phyloP scores from a whole-genome alignment of 2,888 invertebrate genomes.

The Labia minor region DNA sequence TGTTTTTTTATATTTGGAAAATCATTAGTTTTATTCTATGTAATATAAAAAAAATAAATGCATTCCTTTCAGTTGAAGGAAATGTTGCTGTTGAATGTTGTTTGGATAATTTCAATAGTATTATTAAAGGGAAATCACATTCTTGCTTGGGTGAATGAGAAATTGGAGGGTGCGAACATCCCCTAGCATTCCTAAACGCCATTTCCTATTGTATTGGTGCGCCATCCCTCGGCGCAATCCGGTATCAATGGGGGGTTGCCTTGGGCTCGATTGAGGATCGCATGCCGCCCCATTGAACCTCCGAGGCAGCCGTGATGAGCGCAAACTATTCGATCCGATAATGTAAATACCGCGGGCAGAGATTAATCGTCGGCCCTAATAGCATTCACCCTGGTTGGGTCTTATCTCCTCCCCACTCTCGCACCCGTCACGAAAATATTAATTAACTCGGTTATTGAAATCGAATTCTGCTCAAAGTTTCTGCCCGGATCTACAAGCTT shows the following conservation, averaged over 20 bases:
- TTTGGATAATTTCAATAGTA: conserved; percentile 13
- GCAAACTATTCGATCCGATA: conserved; percentile 13
- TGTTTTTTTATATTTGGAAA: no score
- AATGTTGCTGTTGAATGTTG: background rate
- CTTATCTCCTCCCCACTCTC: background rate
- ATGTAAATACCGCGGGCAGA: conserved; percentile 13
- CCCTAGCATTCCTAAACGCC: background rate
- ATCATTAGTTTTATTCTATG: no score
- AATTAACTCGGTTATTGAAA: conserved; percentile 1
- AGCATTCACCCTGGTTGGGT: background rate
- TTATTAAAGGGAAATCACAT: background rate
- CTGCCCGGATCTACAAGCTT: no score
- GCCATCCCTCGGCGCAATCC: conserved; percentile 3
- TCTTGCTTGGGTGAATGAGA: no score
- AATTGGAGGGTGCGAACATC: no score
- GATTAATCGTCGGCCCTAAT: conserved; percentile 1
- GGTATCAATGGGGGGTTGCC: background rate
- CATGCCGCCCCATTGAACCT: background rate
- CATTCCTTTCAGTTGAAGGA: no score
- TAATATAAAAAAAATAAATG: no score
- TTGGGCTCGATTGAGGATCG: background rate
- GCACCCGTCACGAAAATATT: background rate
- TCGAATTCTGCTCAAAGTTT: background rate
- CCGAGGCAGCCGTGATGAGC: background rate
- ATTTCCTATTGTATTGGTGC: background rate